Base-by-base conservation (phyloP, 2,888 invertebrate species). In the Caenorhabditis afra region DNA sequence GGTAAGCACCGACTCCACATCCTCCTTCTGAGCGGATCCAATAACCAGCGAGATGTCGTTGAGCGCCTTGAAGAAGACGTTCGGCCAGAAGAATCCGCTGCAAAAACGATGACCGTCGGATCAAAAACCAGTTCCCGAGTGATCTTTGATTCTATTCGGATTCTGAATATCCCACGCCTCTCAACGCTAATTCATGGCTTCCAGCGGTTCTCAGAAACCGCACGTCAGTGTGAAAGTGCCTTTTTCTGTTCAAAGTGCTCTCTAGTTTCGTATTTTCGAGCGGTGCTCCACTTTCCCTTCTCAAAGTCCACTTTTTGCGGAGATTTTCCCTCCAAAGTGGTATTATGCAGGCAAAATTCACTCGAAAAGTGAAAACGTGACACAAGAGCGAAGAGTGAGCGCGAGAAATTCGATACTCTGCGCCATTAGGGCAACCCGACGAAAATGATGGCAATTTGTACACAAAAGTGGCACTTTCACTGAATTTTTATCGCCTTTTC, bases 21-120 rank as follows among this genome's bases (percentile, higher is more conserved):
- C 87, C 0, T 58, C 64, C 58, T 75, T 74, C 12, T 79, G 75
- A 22, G 81, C 86, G 52, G 82, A 83, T 50, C 85, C 94, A 90
- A 94, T 93, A 87, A 95, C 92, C 90, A 94, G 94, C 78, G 95
- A 94, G 90, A 95, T 93, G 87, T 94, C 93, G 92, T 95, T 95
- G 90, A 96, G 92, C 90, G 95, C 93, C 70, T 91, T 95, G 92
- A 95, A 96, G 92, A 98, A 97, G 89, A 94, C 94, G 91, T 96
- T 96, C 91, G 96, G 96, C 97, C 97, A 98, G 86, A 97, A 97
- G 89, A 97, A 93, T 91, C 94, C 95, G 90, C 97, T 97, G 85
- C 95, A 92, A 85, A 49, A 14, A 65, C 41, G 29, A 12, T 45
- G 16, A 12, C 7, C 5, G 22, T 41, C 41, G 3, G 12, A 14